Base-by-base conservation (phyloP, 1,140 invertebrate genomes). In the Rhopalosiphum padi region DNA sequence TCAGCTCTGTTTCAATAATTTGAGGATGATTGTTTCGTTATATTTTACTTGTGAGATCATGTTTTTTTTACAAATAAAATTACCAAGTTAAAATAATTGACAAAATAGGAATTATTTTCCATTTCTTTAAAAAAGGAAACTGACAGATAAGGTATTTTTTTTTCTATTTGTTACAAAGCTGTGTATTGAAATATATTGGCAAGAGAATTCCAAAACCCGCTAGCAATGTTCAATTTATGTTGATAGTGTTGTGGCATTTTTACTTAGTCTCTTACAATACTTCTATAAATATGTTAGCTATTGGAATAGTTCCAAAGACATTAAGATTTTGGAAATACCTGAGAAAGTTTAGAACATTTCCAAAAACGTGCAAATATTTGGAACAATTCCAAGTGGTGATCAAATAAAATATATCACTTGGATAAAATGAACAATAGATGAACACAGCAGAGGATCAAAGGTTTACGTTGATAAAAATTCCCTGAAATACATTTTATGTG, bases 241-340 rank as follows among this genome's bases (percentile, higher is more conserved):
- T 85, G 37, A 83, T 41, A 41, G 22, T 9, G 15, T 68, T n/a
- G 5, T 48, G 43, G 35, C n/a, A 89, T 68, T 90, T 90, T 90
- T 90, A 53, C 43, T 22, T 51, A 7, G 9, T 60, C 37, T 90
- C 4, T 22, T 18, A 43, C n/a, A 41, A 43, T 68, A 90, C 23
- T 9, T 60, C 53, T 90, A 60, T 43, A 90, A 68, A 90, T 68
- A 90, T 90, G 37, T 90, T 68, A 25, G 37, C 2, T 43, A 43
- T 90, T 90, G 89, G 89, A 68, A 21, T 30, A 68, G 53, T 90
- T 90, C 89, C 89, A 90, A 68, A 68, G 23, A 41, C 25, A 1
- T 30, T 51, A 60, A 43, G 37, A 68, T 90, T 90, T 90, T 43
- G 89, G 89, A 90, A 90, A 90, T 90, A 90, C 89, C 55, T 90